Evolutionary conservation across 2,888 invertebrate species (phyloP), one percentile per base, ranked within the genome.

Genomic region (Eremobia ochroleuca): DNA sequence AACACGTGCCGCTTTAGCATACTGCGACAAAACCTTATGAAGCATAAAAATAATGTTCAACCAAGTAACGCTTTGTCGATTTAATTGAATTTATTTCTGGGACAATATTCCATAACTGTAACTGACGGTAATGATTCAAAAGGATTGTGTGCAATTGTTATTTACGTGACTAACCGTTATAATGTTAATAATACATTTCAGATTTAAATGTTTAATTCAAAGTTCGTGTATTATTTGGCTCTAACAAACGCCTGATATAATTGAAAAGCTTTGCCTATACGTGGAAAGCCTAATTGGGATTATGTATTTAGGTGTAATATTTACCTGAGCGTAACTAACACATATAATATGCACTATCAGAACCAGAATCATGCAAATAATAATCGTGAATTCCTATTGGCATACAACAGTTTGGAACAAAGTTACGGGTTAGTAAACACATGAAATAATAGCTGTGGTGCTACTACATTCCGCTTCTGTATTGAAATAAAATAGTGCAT

Each of bases 401-500:
- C 55, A 13, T 61, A 46, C 37, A 73, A 73, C 66, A 28, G 21
- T 58, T 68, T n/a, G 21, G 18, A 74, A 72, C 28, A 43, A 69
- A 85, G 68, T 72, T 40, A 77, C 72, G 86, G 62, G 58, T 73
- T 55, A 73, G 74, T 67, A 70, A 78, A 73, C 67, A 75, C 62
- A 64, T 77, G 49, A 65, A 75, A 82, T 71, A 79, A 71, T 79
- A 59, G 62, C 59, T 64, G 15, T 64, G 46, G 52, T 31, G 64
- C 49, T 64, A 28, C n/a, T 69, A 74, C 55, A 31, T 77, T 73
- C 52, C 83, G 72, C 37, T 72, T 72, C 73, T 74, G 78, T 76
- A 66, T 81, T 81, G 76, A 82, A 81, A 85, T 90, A 90, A 90
- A 90, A 91, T 89, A 89, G 85, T 85, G 88, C 90, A 90, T 90